Evolutionary conservation across 2,888 invertebrate genomes (phyloP).

Genomic region (Bruchidius siliquastri): DNA sequence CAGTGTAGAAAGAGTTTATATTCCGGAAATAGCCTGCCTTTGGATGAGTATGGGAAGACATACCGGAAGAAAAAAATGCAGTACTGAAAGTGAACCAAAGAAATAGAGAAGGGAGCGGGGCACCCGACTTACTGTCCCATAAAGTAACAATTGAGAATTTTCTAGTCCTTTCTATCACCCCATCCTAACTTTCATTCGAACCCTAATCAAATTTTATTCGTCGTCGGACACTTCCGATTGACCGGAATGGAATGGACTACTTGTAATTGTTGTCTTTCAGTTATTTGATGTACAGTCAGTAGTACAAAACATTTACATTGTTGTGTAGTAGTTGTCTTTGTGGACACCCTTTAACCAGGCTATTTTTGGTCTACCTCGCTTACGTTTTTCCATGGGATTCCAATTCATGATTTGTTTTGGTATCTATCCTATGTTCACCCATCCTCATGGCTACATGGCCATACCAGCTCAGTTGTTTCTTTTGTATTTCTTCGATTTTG

Average conservation of each 20-base stretch:
- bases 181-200: constrained; percentile 4
- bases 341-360: no score
- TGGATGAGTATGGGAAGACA: not conserved
- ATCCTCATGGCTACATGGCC: no score
- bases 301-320: no score
- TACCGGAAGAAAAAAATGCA: not conserved
- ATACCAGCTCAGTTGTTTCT: no score
- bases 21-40: not conserved
- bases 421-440: no score
- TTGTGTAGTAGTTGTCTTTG: no score
- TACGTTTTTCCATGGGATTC: no score
- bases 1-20: not conserved
- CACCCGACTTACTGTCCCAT: constrained; percentile 1
- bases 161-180: constrained; percentile 20
- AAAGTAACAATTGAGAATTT: constrained; percentile 23
- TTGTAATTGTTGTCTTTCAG: not conserved
- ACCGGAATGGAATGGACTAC: not conserved
- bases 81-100: not conserved
- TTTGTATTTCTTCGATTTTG: no score
- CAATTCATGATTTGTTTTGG: no score
- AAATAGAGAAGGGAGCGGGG: not conserved
- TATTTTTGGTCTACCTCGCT: no score
- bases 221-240: not conserved
- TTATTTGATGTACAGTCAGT: not conserved
- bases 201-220: not conserved